phyloP scores from a whole-genome alignment of 35 echinoderm and acorn worm species.

The Anneissia japonica region DNA sequence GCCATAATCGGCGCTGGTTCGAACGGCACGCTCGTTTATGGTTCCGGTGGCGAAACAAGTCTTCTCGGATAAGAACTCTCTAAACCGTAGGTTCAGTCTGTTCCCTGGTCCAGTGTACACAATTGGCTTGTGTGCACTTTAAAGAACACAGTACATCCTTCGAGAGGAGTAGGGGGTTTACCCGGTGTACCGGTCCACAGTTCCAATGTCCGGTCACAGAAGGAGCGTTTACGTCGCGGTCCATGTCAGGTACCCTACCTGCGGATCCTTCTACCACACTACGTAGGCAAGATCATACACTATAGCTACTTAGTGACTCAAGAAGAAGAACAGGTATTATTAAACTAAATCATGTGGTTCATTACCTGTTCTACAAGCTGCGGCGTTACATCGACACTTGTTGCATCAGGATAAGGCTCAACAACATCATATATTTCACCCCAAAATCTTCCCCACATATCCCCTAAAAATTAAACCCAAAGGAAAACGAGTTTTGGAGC shows the following conservation, averaged over 20 bases:
- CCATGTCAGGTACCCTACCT: neutral
- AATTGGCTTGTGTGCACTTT: too few relatives aligned
- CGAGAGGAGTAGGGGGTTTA: neutral
- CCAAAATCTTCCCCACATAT: conserved; percentile 99
- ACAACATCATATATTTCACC: conserved; percentile 59
- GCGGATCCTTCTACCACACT: neutral
- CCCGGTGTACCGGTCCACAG: neutral
- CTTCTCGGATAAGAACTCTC: too few relatives aligned
- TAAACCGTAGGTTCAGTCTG: too few relatives aligned
- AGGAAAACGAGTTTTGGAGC: too few relatives aligned
- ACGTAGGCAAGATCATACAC: neutral
- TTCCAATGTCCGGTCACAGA: neutral
- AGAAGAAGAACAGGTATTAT: neutral
- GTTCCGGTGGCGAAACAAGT: too few relatives aligned
- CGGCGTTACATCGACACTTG: conserved; percentile 83
- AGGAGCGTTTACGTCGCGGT: neutral
- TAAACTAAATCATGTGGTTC: neutral
- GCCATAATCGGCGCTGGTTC: too few relatives aligned
- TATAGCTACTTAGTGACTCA: neutral
- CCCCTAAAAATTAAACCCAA: too few relatives aligned
- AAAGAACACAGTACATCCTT: too few relatives aligned
- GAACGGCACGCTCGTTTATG: too few relatives aligned
- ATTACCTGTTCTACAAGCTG: conserved; percentile 71
- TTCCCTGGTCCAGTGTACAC: too few relatives aligned
- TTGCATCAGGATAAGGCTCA: conserved; percentile 66